These are phyloP conservation scores for Homarus gammarus DNA, from an alignment of 2,888 invertebrate genomes.

Conservation along the genomic window DNA sequence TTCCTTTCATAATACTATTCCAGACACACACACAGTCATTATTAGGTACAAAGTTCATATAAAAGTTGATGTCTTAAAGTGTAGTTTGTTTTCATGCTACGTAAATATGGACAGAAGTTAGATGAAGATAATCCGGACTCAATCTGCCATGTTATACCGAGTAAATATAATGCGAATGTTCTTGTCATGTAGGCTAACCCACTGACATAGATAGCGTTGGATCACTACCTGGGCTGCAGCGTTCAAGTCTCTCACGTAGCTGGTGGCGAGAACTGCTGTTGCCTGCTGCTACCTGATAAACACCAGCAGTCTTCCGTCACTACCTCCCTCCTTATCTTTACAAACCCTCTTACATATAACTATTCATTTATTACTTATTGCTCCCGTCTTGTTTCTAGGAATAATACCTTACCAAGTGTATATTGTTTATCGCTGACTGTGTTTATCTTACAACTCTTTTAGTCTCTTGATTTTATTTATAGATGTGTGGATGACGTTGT, in stretches of 20 bases:
- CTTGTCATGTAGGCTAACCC: constrained; percentile 37
- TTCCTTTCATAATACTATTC: too few species aligned
- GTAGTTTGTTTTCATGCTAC: too few species aligned
- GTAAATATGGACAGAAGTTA: background rate
- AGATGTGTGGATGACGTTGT: too few species aligned
- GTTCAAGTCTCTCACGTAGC: constrained; percentile 12
- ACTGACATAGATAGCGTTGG: constrained; percentile 56
- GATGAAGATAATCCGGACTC: background rate
- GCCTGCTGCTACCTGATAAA: too few species aligned
- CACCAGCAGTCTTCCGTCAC: background rate
- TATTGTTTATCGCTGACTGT: too few species aligned
- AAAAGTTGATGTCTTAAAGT: background rate
- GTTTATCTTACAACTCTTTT: too few species aligned
- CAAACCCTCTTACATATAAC: background rate
- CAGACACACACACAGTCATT: constrained; percentile 22
- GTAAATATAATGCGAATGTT: background rate
- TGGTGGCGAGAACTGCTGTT: background rate
- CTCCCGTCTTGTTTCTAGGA: too few species aligned
- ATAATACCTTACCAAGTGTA: too few species aligned
- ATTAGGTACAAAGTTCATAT: background rate
- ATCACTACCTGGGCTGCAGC: constrained; percentile 33
- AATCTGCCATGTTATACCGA: background rate
- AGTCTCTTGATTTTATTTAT: too few species aligned
- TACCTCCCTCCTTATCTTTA: background rate
- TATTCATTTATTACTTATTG: too few species aligned